Evolutionary conservation across 2,888 invertebrate species (phyloP).

Genomic region (Drosophila anomelani): DNA sequence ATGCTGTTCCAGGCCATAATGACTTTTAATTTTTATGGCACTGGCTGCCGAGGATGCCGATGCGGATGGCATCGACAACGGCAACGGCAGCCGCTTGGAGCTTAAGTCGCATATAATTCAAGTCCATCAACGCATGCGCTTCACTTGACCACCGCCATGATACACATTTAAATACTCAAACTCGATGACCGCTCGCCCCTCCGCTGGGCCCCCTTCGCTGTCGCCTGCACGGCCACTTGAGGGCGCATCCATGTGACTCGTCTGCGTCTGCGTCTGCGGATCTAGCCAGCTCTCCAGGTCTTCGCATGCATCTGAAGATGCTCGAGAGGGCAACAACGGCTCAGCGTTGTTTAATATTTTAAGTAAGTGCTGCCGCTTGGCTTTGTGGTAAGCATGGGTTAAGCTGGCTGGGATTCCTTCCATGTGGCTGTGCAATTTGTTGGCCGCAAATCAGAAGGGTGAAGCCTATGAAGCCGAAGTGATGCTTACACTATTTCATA

Average conservation of each 20-base stretch:
- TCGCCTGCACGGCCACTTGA: constrained; percentile 65
- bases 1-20: constrained; percentile 81
- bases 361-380: constrained; percentile 72
- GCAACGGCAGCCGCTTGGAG: constrained; percentile 60
- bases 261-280: constrained; percentile 41
- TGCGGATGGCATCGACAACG: constrained; percentile 32
- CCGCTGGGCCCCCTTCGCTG: constrained; percentile 9
- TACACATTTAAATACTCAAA: constrained; percentile 81
- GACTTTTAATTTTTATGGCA: constrained; percentile 81
- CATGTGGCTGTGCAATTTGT: constrained; percentile 29
- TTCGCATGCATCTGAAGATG: constrained; percentile 22
- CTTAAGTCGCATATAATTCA: constrained; percentile 82
- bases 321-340: constrained; percentile 67
- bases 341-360: constrained; percentile 76
- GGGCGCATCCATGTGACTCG: constrained; percentile 59
- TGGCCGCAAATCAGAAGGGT: constrained; percentile 6
- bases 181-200: constrained; percentile 30
- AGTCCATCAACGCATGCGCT: constrained; percentile 81
- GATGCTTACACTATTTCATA: background rate
- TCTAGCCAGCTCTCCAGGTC: constrained; percentile 19
- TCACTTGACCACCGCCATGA: constrained; percentile 74
- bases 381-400: constrained; percentile 33
- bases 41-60: constrained; percentile 76
- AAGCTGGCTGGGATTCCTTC: constrained; percentile 16
- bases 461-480: background rate